Percentiles rank a stretch among this genome's conserved stretches.
These are phyloP conservation scores for Atherinomorus stipes DNA, from an alignment of 2,113 vertebrate species.

Conservation along the genomic window DNA sequence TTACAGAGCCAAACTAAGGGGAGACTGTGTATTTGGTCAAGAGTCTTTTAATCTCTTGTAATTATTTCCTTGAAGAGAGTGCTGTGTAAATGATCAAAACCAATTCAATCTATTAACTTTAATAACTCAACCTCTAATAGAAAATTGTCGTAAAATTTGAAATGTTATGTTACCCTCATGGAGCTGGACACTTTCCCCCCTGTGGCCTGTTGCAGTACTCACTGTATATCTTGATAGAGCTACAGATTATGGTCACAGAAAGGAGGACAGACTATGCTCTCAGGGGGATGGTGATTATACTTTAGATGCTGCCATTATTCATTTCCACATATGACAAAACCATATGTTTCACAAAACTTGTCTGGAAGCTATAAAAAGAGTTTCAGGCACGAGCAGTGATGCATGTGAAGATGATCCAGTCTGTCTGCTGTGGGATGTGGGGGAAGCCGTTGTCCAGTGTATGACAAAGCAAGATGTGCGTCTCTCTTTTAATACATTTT, in stretches of 20 bases:
- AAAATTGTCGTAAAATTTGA: background rate
- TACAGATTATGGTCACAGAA: background rate
- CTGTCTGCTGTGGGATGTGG: conserved; percentile 1
- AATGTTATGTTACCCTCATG: background rate
- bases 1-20: background rate
- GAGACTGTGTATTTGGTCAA: background rate
- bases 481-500: background rate
- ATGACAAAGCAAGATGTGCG: background rate
- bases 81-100: background rate
- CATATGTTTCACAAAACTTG: conserved; percentile 23
- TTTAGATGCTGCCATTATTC: background rate
- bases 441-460: background rate
- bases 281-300: background rate
- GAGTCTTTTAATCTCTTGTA: background rate
- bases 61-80: conserved; percentile 1
- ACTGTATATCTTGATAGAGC: background rate
- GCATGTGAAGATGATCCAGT: conserved; percentile 18
- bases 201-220: too few relatives aligned
- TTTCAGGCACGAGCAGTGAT: conserved; percentile 27
- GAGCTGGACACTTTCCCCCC: background rate
- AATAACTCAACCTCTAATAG: background rate
- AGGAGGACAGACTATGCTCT: background rate
- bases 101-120: background rate
- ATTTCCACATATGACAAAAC: conserved; percentile 26
- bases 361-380: conserved; percentile 7